phyloP scores from a whole-genome alignment of 2,888 invertebrate species.

The Harmothoe impar region DNA sequence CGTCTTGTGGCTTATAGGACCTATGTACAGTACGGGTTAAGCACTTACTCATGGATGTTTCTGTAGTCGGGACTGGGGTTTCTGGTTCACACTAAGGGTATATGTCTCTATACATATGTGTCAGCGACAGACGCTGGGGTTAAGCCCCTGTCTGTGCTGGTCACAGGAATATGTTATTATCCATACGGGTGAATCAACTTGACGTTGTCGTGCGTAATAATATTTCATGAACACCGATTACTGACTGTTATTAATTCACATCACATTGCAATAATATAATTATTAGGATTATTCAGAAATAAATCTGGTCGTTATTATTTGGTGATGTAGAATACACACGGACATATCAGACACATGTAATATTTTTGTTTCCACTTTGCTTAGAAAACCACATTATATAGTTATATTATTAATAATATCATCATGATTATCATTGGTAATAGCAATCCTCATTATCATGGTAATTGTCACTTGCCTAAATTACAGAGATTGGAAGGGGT shows the following conservation, averaged over 20 bases:
- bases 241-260: too few species aligned
- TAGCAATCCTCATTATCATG: neutral
- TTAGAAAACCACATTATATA: conserved; percentile 12
- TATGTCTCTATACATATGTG: too few species aligned
- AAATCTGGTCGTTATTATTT: neutral
- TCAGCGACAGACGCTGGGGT: too few species aligned
- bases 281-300: too few species aligned
- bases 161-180: too few species aligned
- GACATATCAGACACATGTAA: neutral
- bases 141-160: too few species aligned
- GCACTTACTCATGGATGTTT: neutral
- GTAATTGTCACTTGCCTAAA: conserved; percentile 28
- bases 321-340: neutral
- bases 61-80: neutral
- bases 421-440: neutral
- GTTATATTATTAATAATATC: conserved; percentile 19
- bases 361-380: neutral
- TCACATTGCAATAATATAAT: too few species aligned
- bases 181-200: too few species aligned
- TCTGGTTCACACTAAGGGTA: too few species aligned
- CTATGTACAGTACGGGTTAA: neutral
- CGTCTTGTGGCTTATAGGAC: neutral
- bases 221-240: too few species aligned
- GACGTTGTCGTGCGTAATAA: too few species aligned
- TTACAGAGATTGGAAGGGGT: neutral